Evolutionary conservation across 2,797 vertebrate species (phyloP).

Genomic region (Squalus acanthias): DNA sequence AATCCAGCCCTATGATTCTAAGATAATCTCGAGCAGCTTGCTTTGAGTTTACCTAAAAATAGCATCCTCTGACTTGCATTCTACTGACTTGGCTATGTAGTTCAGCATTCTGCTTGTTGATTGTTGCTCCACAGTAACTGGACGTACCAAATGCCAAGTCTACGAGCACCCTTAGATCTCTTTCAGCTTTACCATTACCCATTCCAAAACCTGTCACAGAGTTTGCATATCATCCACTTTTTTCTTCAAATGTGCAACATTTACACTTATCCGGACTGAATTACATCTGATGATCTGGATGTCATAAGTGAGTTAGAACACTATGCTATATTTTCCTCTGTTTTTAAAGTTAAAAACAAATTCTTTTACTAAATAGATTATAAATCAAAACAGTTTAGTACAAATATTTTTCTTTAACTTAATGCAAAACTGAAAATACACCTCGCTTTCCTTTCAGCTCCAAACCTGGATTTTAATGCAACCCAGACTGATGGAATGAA

Average conservation of each 20-base stretch:
- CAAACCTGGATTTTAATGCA: not conserved
- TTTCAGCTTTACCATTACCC: not conserved
- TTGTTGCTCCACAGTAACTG: not conserved
- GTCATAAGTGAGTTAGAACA: not conserved
- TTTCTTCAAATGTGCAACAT: not conserved
- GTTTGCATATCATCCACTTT: not conserved
- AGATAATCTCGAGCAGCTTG: not conserved
- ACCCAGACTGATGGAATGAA: not conserved
- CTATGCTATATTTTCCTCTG: not conserved
- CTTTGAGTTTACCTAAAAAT: not conserved
- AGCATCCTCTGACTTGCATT: not conserved
- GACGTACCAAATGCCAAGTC: not conserved
- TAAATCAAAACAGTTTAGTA: not conserved
- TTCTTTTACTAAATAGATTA: not conserved
- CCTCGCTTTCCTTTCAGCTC: not conserved
- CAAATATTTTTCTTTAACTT: not conserved
- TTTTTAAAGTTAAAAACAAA: not conserved
- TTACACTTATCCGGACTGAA: not conserved
- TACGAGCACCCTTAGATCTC: not conserved
- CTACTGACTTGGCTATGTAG: not conserved
- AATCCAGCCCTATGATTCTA: not conserved
- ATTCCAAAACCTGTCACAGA: constrained; percentile 1
- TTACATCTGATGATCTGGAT: not conserved
- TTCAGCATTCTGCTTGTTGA: not conserved
- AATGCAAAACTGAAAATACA: not conserved